Base-by-base conservation (phyloP, 2,797 vertebrate genomes). In the Sebastes dallii region DNA sequence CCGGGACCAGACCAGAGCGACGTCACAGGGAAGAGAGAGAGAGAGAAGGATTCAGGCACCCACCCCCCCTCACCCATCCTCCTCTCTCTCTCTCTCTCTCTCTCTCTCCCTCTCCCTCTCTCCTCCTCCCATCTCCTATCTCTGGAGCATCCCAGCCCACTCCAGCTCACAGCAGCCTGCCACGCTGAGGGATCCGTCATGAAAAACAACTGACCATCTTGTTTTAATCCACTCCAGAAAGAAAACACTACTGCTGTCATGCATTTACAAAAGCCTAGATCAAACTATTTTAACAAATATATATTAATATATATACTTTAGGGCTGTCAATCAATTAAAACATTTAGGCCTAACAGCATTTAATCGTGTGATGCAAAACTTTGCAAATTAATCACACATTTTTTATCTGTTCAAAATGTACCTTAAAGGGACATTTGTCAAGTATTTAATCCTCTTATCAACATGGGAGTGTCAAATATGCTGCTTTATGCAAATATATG, bases 21-120 rank as follows among this genome's bases (percentile, higher is more conserved):
- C 97, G 97, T 97, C 97, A 97, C 95, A 72, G 94, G 92, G 95
- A 92, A 89, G 91, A 86, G 91, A 39, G 91, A 86, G 91, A 36
- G 39, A 89, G 86, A 80, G 76, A 81, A 82, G 82, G 83, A 92
- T 88, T 60, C 80, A 84, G 78, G 75, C 83, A 14, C 24, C 32
- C 27, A 46, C 39, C 59, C 46, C n/a, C 60, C 52, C 30, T 12
- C 66, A 56, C 75, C 72, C 36, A 7, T 2, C 32, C 70, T 55
- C 66, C 46, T 24, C 55, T 29, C 42, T 14, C 42, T 12, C 39
- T 55, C 84, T 61, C 59, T 54, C 22, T 14, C 29, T 18, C 73
- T 12, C 66, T 39, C 58, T 7, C 61, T 5, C 30, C n/a, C 27
- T 29, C 34, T 12, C 52, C 4, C 11, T 5, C 36, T 36, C 2